These are phyloP conservation scores for Zaprionus vittiger DNA, from an alignment of 1,140 invertebrate genomes.

Conservation along the genomic window DNA sequence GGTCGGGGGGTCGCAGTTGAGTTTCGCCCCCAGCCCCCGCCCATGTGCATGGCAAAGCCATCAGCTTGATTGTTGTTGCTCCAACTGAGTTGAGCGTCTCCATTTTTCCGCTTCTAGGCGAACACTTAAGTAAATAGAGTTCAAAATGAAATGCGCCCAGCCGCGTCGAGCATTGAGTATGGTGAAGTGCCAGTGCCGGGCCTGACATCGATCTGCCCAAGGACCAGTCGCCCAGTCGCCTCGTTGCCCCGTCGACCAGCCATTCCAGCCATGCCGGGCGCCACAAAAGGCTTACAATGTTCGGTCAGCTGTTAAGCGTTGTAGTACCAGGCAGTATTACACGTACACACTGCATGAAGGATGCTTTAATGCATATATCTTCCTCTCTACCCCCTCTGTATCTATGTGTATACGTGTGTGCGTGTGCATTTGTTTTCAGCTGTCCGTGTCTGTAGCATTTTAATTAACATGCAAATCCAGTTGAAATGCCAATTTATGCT, in stretches of 20 bases:
- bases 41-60: constrained; percentile 15
- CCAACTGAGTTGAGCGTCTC: constrained; percentile 24
- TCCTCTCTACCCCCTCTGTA: too few relatives aligned
- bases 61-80: constrained; percentile 59
- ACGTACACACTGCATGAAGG: background rate
- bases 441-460: constrained; percentile 77
- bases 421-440: constrained; percentile 79
- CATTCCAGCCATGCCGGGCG: background rate
- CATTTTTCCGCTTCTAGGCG: constrained; percentile 52
- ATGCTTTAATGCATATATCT: background rate
- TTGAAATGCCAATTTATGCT: constrained; percentile 83
- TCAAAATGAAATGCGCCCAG: constrained; percentile 77
- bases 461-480: constrained; percentile 83
- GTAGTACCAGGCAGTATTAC: constrained; percentile 37
- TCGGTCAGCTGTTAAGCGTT: constrained; percentile 55
- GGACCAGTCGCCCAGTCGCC: background rate
- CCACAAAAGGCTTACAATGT: constrained; percentile 54
- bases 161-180: constrained; percentile 49
- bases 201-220: constrained; percentile 73
- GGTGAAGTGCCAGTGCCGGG: constrained; percentile 57
- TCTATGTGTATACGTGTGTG: constrained; percentile 19
- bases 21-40: constrained; percentile 7
- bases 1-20: constrained; percentile 63
- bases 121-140: constrained; percentile 82
- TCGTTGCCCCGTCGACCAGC: too few relatives aligned